Conservation (phyloP, 2,113 vertebrate species). For the Motacilla alba region DNA sequence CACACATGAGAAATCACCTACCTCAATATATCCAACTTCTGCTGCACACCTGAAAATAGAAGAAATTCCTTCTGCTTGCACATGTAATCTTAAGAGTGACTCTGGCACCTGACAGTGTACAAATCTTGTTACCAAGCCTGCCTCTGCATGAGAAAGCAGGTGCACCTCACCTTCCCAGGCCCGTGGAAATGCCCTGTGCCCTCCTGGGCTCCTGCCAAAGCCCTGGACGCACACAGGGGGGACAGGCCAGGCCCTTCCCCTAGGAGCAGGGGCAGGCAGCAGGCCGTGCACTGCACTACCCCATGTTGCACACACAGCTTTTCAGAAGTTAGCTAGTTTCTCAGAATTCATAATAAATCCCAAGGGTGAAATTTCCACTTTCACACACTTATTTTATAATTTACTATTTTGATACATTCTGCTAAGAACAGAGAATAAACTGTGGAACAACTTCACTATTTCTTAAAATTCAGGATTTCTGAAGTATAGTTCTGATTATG, state of each 20-base stretch:
- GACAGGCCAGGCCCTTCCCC: rapidly evolving
- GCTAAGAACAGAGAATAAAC: neutral
- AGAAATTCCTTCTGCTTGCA: neutral
- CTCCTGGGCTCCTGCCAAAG: neutral
- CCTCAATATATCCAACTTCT: neutral
- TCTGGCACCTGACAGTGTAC: rapidly evolving
- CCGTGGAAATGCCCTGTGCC: rapidly evolving
- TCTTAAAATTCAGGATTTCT: neutral
- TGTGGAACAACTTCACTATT: neutral
- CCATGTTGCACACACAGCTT: neutral
- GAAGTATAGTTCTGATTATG: neutral
- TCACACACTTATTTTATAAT: neutral
- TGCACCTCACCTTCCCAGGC: neutral
- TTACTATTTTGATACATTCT: neutral
- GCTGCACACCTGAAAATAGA: neutral
- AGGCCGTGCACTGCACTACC: rapidly evolving
- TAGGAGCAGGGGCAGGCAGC: rapidly evolving
- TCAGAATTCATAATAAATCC: neutral
- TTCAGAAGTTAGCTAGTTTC: neutral
- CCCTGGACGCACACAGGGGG: rapidly evolving
- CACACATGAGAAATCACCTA: neutral
- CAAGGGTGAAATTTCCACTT: neutral
- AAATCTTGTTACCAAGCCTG: neutral
- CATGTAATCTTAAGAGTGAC: neutral
- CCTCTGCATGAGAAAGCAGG: neutral